Conservation (phyloP, 2,113 vertebrate genomes). For the Scomber colias region DNA sequence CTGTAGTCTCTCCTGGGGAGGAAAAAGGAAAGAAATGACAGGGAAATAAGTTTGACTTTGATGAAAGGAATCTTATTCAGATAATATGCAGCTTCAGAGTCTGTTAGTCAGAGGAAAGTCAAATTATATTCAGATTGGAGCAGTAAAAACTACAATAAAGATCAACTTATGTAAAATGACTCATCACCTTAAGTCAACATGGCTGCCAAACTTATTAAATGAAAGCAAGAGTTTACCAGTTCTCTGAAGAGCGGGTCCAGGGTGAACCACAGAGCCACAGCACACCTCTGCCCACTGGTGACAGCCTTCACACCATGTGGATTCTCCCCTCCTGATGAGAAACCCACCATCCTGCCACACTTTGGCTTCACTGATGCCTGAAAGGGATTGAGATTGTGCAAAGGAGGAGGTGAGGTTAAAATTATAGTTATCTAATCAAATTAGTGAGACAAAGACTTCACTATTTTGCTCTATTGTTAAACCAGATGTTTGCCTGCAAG, state of each 20-base stretch:
- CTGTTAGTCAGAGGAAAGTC: neutral
- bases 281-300: conserved; percentile 94
- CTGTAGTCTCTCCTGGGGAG: conserved; percentile 92
- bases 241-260: conserved; percentile 95
- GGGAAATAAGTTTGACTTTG: neutral
- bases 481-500: no score
- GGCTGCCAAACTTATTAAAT: neutral
- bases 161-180: neutral
- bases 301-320: conserved; percentile 96
- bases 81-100: neutral
- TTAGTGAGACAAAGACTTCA: neutral
- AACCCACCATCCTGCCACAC: conserved; percentile 96
- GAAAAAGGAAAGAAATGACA: neutral
- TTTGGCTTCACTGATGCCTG: conserved; percentile 95
- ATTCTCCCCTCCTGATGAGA: conserved; percentile 96
- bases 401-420: neutral
- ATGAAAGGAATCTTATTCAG: neutral
- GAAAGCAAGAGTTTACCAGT: conserved; percentile 85
- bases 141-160: neutral
- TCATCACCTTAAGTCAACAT: neutral
- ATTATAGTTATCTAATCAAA: neutral
- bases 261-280: conserved; percentile 96
- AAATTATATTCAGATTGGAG: neutral
- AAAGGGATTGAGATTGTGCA: neutral
- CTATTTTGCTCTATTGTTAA: no score